Percentiles rank a stretch among this genome's conserved stretches.
These are phyloP conservation scores for Ctena decussata DNA, from an alignment of 2,888 invertebrate species.

Conservation along the genomic window DNA sequence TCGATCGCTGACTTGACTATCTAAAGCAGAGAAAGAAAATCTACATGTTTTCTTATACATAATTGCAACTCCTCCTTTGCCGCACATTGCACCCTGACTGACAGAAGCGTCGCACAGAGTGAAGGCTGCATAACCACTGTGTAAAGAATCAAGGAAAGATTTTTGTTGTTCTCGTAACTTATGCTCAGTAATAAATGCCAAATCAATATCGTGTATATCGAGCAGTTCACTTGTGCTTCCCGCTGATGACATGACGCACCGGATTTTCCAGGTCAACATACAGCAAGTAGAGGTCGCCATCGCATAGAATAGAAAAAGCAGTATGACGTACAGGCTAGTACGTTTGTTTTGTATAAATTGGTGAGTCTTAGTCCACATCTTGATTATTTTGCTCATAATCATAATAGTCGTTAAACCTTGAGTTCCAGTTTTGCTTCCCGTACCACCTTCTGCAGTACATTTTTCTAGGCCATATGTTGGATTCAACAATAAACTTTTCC, in stretches of 20 bases:
- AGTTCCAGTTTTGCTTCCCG: not conserved
- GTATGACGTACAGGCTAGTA: not conserved
- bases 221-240: not conserved
- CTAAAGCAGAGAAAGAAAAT: not conserved
- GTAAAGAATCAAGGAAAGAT: not conserved
- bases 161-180: not conserved
- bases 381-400: not conserved
- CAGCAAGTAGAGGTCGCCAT: not conserved
- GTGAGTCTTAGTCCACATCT: not conserved
- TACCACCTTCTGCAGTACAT: not conserved
- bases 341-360: not conserved
- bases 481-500: not conserved
- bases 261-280: not conserved
- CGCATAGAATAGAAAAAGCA: not conserved
- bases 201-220: not conserved
- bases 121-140: not conserved
- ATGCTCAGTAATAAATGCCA: not conserved
- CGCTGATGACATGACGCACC: not conserved
- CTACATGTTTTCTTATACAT: not conserved
- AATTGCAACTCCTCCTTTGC: slow-evolving; percentile 1
- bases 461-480: not conserved
- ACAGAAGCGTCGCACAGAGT: not conserved
- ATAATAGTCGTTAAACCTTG: not conserved
- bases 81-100: not conserved
- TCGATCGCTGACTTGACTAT: not conserved